Base-by-base conservation (phyloP, 2,888 invertebrate species). In the Mamestra brassicae region DNA sequence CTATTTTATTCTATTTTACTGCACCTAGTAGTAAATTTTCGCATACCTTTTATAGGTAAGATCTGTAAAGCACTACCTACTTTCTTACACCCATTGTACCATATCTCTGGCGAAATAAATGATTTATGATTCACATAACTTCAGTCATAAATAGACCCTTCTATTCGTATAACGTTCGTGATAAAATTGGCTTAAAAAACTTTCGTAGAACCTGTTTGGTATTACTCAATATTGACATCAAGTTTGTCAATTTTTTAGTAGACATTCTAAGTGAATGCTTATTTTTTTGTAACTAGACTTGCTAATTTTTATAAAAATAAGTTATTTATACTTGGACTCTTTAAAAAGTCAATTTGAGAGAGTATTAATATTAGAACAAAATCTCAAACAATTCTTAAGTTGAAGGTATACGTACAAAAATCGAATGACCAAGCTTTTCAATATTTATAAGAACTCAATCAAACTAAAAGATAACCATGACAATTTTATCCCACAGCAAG, bases 151-250 rank as follows among this genome's bases (percentile, higher is more conserved):
- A 26, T 42, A 38, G 2, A 50, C n/a, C 55, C 4, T 42, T 74
- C 36, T 8, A 34, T n/a, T n/a, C 3, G 1, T n/a, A n/a, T 47
- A 34, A 34, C 50, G 34, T 34, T 64, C 57, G 17, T 17, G 42
- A 45, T 50, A 11, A 74, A 63, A 74, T 57, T 50, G 11, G n/a
- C 8, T 50, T 57, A 2, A n/a, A 34, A 57, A 0, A 60, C 74
- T 60, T 66, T 42, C 58, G 26, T 17, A 26, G 15, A 75, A 60
- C 60, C n/a, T 0, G 60, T 75, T 75, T 26, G 11, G 5, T 47
- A 60, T 75, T 75, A 75, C 74, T 60, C 11, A 75, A 66, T 66
- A 54, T 52, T 47, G 52, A 17, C 75, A 45, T 15, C 58, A 45
- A 52, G 5, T 15, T 74, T 36, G 65, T 17, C 58, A 52, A 52